Percentiles rank a stretch among this genome's conserved stretches.
These are phyloP conservation scores for Julus scandinavius DNA, from an alignment of 2,888 invertebrate species.

Conservation along the genomic window DNA sequence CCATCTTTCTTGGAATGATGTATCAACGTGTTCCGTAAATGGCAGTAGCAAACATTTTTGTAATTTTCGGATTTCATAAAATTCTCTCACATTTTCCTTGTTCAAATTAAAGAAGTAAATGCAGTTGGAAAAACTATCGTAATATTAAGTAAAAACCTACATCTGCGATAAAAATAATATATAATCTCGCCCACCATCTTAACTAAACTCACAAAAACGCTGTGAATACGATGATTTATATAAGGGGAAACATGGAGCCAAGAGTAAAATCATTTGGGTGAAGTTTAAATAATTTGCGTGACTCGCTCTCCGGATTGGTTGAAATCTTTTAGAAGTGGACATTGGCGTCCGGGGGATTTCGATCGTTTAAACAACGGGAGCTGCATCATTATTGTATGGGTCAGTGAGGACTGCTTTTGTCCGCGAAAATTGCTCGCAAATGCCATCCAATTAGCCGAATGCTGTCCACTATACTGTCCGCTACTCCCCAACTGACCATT, in stretches of 20 bases:
- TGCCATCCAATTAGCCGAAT: conserved; percentile 7
- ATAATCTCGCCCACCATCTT: no score
- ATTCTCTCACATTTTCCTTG: no score
- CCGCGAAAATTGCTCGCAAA: background rate
- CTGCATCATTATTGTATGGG: background rate
- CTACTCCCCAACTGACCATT: conserved; percentile 10
- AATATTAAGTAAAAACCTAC: no score
- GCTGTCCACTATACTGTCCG: background rate
- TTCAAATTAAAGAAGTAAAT: no score
- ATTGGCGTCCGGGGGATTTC: background rate
- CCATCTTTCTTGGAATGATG: no score
- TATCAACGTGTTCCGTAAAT: no score
- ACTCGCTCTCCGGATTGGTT: background rate
- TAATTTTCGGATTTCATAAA: no score
- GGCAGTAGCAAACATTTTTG: no score
- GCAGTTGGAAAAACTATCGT: no score
- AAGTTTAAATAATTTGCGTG: background rate
- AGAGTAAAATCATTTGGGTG: background rate
- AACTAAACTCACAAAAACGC: background rate
- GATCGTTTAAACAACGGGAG: background rate
- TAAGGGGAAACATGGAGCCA: background rate
- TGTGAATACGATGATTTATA: background rate
- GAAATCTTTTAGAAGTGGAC: background rate
- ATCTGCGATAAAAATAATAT: no score
- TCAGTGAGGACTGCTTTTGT: conserved; percentile 4